Evolutionary conservation across 2,888 invertebrate genomes (phyloP), one percentile per base, ranked within the genome.

Genomic region (Falcaria lacertinaria): DNA sequence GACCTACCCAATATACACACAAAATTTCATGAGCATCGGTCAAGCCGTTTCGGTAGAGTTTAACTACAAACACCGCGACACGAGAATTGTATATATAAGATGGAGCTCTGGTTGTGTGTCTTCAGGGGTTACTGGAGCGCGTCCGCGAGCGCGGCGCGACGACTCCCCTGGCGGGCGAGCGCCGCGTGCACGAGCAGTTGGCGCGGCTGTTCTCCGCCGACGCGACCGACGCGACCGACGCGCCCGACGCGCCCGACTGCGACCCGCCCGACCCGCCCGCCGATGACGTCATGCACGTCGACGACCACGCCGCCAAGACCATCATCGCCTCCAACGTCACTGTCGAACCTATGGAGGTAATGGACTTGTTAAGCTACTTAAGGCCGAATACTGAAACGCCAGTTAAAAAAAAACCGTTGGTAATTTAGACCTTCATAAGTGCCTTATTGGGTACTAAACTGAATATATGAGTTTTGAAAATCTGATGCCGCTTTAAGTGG

Each of bases 111-210:
- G 19, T n/a, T 36, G 7, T 44, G 39, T 25, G 25, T 39, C 38
- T 43, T 1, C 75, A 94, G 91, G 94, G 94, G 35, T 80, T 96
- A 1, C 70, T 96, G 41, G 93, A 94, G 54, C 92, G 94, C 22
- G 94, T 95, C 0, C 92, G 95, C 28, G 95, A 95, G 67, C 91
- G 93, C 32, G 94, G 94, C 0, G 85, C 90, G 15, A 87, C 70
- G 41, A 84, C 90, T 0, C 91, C 92, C 36, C 90, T 91, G 2
- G 92, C 92, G 49, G 91, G 91, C 36, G 92, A 93, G 22, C 92
- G 94, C 25, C 90, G 93, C 54, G 93, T 94, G 60, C 94, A 94
- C 60, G 94, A 95, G 56, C 95, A 96, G 68, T 91, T 90, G 1
- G 84, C 87, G 35, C 78, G 89, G 0, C 69, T 90, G 54, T 89